These are phyloP conservation scores for Chromoteleia sp. DNA, from an alignment of 2,888 invertebrate species.

Conservation along the genomic window DNA sequence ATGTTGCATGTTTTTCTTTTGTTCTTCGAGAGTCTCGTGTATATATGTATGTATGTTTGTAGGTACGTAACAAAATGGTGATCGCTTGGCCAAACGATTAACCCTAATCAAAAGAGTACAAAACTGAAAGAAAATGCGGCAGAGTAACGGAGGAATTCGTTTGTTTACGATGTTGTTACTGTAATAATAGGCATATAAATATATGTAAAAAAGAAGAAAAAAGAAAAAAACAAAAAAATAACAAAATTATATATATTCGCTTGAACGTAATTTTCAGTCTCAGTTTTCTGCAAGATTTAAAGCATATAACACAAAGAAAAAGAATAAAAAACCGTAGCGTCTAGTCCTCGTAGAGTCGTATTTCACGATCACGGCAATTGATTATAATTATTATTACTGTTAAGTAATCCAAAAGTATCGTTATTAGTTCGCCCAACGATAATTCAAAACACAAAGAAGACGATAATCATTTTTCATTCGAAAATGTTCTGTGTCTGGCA, in stretches of 20 bases:
- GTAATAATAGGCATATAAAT: constrained; percentile 64
- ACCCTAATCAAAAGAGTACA: constrained; percentile 84
- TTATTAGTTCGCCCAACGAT: background rate
- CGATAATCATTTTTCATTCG: constrained; percentile 28
- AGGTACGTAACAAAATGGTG: constrained; percentile 72
- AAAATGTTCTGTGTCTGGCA: background rate
- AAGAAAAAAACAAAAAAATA: constrained; percentile 13
- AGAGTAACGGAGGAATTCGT: constrained; percentile 71
- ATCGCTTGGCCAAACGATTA: constrained; percentile 79
- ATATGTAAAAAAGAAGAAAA: constrained; percentile 43
- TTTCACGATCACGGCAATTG: constrained; percentile 72
- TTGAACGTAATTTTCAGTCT: constrained; percentile 74
- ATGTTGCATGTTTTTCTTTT: constrained; percentile 59
- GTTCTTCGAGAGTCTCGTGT: constrained; percentile 56
- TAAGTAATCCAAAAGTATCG: constrained; percentile 29
- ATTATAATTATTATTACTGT: constrained; percentile 71
- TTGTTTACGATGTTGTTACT: constrained; percentile 72
- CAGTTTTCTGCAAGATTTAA: constrained; percentile 49
- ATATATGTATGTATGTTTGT: constrained; percentile 71
- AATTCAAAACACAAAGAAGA: background rate
- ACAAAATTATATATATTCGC: constrained; percentile 73
- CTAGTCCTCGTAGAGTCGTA: constrained; percentile 82
- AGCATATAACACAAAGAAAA: constrained; percentile 2
- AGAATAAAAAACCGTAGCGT: constrained; percentile 74
- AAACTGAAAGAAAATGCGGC: constrained; percentile 76